A percentile compares a stretch with the other conserved stretches of the same genome.
These are phyloP conservation scores for Tubulanus polymorphus DNA, from an alignment of 2,888 invertebrate genomes.

Conservation along the genomic window DNA sequence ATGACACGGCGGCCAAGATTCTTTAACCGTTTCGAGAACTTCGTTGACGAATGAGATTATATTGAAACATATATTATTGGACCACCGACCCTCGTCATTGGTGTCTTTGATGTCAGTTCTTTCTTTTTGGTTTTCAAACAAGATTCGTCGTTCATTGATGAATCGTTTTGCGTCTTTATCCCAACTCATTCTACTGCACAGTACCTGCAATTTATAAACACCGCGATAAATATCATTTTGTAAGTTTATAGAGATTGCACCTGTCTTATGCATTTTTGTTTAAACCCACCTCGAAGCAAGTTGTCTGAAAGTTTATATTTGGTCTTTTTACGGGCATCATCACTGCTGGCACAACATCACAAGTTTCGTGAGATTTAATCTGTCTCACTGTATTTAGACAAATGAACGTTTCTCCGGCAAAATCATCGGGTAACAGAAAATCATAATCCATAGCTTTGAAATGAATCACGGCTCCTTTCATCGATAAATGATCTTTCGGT, in stretches of 20 bases:
- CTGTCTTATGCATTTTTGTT: background rate
- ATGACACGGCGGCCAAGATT: too few species aligned
- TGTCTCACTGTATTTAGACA: conserved; percentile 26
- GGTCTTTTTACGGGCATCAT: conserved; percentile 41
- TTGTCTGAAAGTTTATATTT: conserved; percentile 16
- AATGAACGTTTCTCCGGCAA: conserved; percentile 41
- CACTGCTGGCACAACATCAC: conserved; percentile 33
- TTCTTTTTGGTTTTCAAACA: conserved; percentile 28
- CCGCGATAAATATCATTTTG: background rate
- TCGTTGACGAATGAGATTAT: too few species aligned
- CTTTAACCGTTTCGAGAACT: too few species aligned
- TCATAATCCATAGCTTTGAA: conserved; percentile 40
- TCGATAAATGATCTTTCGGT: conserved; percentile 26
- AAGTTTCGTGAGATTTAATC: conserved; percentile 25
- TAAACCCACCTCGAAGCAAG: conserved; percentile 33
- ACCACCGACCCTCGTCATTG: too few species aligned
- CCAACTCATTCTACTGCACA: conserved; percentile 25
- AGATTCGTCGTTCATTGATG: conserved; percentile 24
- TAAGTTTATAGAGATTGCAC: background rate
- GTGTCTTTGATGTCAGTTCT: conserved; percentile 29
- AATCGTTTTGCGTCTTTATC: conserved; percentile 32
- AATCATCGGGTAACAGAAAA: conserved; percentile 35
- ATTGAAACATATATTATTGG: too few species aligned
- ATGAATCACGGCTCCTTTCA: conserved; percentile 30
- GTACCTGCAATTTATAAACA: conserved; percentile 25